A percentile compares a stretch with the other conserved stretches of the same genome.
phyloP scores from a whole-genome alignment of 2,797 vertebrate species.

The Helostoma temminkii region DNA sequence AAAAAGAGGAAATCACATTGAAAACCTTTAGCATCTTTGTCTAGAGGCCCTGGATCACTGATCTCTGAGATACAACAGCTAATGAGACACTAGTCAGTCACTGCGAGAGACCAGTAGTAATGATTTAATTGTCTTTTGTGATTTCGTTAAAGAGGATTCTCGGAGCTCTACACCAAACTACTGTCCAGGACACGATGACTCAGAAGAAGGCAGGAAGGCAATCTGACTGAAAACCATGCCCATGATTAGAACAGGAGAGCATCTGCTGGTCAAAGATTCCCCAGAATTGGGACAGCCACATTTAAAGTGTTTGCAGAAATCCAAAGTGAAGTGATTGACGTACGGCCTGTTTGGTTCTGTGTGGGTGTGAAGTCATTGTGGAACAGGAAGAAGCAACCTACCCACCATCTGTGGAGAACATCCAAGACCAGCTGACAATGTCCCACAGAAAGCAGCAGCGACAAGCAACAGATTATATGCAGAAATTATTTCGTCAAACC shows the following conservation, averaged over 20 bases:
- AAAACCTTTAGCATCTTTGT: too few relatives aligned
- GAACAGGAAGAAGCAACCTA: constrained; percentile 66
- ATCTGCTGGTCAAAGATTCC: neutral
- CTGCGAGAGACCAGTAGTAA: neutral
- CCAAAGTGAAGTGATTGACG: constrained; percentile 27
- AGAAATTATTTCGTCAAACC: constrained; percentile 20
- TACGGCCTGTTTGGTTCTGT: constrained; percentile 30
- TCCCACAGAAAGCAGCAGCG: constrained; percentile 32
- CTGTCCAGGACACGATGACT: neutral
- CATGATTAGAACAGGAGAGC: neutral
- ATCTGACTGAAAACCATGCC: too few relatives aligned
- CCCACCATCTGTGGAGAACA: constrained; percentile 68
- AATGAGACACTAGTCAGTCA: too few relatives aligned
- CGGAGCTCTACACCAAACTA: neutral
- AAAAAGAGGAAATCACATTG: too few relatives aligned
- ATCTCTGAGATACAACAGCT: too few relatives aligned
- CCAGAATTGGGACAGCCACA: neutral
- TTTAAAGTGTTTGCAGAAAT: constrained; percentile 20
- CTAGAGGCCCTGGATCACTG: too few relatives aligned
- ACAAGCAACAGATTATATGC: constrained; percentile 43
- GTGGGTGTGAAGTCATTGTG: constrained; percentile 63
- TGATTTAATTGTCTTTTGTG: neutral
- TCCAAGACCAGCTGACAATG: constrained; percentile 65
- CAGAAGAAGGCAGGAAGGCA: too few relatives aligned
- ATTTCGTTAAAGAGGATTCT: neutral